phyloP scores from a whole-genome alignment of 2,888 invertebrate species.

The Philaethria dido region DNA sequence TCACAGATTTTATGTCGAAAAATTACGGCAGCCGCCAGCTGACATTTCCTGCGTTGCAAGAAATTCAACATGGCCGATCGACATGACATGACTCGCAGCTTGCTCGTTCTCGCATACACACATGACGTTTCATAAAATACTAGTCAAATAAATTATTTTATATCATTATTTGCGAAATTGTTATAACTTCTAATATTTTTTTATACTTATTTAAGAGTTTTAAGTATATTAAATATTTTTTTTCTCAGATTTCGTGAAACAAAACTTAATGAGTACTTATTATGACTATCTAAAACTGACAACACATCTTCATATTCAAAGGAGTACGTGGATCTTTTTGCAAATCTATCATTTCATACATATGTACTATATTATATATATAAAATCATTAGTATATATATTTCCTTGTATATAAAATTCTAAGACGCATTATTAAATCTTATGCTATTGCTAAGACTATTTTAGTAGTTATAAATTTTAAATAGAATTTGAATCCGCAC shows the following conservation, averaged over 20 bases:
- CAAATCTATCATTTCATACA: slow-evolving; percentile 8
- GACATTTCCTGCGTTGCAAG: slow-evolving; percentile 84
- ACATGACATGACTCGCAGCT: slow-evolving; percentile 52
- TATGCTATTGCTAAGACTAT: background rate
- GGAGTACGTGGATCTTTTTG: slow-evolving; percentile 35
- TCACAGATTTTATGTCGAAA: slow-evolving; percentile 69
- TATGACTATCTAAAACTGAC: slow-evolving; percentile 34
- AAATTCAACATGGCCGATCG: slow-evolving; percentile 83
- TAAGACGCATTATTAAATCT: background rate
- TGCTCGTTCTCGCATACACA: slow-evolving; percentile 58
- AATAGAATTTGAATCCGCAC: background rate
- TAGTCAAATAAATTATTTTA: slow-evolving; percentile 31
- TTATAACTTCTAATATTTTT: background rate
- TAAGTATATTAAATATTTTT: slow-evolving; percentile 6
- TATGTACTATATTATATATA: background rate
- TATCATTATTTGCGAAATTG: slow-evolving; percentile 10
- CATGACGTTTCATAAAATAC: slow-evolving; percentile 65
- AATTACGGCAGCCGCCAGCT: slow-evolving; percentile 78
- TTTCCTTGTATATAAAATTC: background rate
- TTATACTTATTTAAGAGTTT: background rate
- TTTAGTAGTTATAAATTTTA: background rate
- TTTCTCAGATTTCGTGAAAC: background rate
- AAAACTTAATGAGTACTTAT: slow-evolving; percentile 27
- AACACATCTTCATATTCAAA: slow-evolving; percentile 37
- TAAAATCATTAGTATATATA: background rate